Percentiles rank a stretch among this genome's conserved stretches.
Evolutionary conservation across 2,797 vertebrate genomes (phyloP).

Genomic region (Pantherophis vulpinus): DNA sequence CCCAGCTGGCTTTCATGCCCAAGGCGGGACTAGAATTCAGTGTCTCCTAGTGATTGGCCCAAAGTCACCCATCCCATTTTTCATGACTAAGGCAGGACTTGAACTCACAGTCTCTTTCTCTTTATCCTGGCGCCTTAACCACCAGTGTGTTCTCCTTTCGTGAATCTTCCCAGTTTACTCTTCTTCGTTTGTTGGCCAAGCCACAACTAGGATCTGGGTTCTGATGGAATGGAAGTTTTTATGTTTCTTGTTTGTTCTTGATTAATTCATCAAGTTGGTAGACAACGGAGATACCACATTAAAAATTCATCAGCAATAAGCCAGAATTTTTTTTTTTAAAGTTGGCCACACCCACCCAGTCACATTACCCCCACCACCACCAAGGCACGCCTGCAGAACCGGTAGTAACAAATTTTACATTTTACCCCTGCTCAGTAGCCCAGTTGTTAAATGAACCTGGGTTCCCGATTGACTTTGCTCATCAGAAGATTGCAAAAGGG

Average conservation of each 20-base stretch:
- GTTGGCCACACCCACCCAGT: too few species aligned
- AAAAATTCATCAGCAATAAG: background rate
- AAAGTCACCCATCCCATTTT: background rate
- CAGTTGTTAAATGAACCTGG: too few species aligned
- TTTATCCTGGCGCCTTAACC: background rate
- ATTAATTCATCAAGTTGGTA: background rate
- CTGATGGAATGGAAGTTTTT: background rate
- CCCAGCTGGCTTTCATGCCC: fast-evolving
- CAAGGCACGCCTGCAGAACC: too few species aligned
- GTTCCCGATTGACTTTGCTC: too few species aligned
- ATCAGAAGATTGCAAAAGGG: too few species aligned
- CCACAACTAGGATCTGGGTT: background rate
- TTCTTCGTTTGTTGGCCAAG: background rate
- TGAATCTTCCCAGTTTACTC: background rate
- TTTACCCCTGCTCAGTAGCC: too few species aligned
- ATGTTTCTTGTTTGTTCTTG: background rate
- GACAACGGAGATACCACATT: background rate
- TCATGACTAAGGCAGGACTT: background rate
- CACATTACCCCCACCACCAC: too few species aligned
- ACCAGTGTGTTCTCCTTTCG: background rate
- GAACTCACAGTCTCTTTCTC: background rate
- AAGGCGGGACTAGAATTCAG: background rate
- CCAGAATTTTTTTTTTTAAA: background rate
- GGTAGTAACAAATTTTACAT: too few species aligned
- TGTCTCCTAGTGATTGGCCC: background rate